Percentiles rank a stretch among this genome's conserved stretches.
Evolutionary conservation across 2,888 invertebrate species (phyloP).

Genomic region (Lithophane semibrunnea): DNA sequence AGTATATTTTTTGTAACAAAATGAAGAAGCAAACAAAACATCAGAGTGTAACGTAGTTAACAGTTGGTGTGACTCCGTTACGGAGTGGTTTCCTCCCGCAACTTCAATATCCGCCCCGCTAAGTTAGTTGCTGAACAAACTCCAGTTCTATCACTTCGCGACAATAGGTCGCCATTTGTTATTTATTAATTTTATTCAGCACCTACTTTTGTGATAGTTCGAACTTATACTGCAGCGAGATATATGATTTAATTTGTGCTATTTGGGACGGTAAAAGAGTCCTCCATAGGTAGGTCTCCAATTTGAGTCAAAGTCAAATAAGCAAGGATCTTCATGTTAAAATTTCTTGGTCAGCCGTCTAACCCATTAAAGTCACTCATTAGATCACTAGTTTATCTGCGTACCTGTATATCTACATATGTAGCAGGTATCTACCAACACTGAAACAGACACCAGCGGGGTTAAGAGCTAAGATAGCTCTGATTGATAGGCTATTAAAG

Average conservation of each 20-base stretch:
- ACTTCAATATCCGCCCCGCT: constrained; percentile 65
- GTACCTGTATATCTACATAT: not conserved
- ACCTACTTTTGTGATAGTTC: constrained; percentile 20
- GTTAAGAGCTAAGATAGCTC: not conserved
- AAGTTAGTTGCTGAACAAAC: constrained; percentile 64
- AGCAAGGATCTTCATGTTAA: not conserved
- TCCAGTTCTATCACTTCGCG: constrained; percentile 56
- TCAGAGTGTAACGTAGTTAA: constrained; percentile 61
- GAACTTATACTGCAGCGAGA: constrained; percentile 11
- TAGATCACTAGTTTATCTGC: not conserved
- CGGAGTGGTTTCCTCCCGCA: constrained; percentile 65
- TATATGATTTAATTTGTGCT: constrained; percentile 20
- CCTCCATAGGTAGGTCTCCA: too few species aligned
- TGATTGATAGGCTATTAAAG: not conserved
- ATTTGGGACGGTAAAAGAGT: not conserved
- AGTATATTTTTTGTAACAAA: constrained; percentile 44
- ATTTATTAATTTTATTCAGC: constrained; percentile 62
- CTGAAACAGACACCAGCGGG: not conserved
- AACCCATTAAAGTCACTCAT: not conserved
- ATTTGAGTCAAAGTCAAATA: too few species aligned
- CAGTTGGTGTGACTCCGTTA: constrained; percentile 64
- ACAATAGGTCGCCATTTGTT: constrained; percentile 61
- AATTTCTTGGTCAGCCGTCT: not conserved
- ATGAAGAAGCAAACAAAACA: constrained; percentile 60
- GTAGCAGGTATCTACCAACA: not conserved